A percentile compares a stretch with the other conserved stretches of the same genome.
Evolutionary conservation across 2,113 vertebrate species (phyloP).

Genomic region (Heterocephalus glaber): DNA sequence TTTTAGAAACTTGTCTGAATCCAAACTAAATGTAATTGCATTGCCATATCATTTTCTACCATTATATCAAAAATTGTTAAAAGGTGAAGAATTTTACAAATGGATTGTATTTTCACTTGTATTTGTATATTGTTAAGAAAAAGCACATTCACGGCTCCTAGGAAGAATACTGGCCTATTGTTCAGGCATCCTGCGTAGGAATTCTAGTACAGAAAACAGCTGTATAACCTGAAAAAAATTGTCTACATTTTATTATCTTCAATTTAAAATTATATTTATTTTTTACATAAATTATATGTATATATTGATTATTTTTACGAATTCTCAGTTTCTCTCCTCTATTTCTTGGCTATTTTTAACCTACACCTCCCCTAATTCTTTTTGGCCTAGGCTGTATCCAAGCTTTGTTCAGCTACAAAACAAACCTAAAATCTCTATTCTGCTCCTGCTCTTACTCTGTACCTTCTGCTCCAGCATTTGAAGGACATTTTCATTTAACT

Average conservation of each 20-base stretch:
- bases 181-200: not conserved
- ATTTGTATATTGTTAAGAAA: not conserved
- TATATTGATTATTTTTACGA: not conserved
- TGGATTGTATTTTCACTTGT: not conserved
- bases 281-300: not conserved
- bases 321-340: not conserved
- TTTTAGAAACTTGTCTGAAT: constrained; percentile 29
- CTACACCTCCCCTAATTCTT: not conserved
- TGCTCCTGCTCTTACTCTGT: not conserved
- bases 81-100: constrained; percentile 25
- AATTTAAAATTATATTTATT: not conserved
- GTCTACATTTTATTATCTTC: not conserved
- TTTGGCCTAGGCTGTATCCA: not conserved
- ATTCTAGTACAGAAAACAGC: not conserved
- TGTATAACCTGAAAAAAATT: not conserved
- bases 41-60: not conserved
- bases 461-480: not conserved
- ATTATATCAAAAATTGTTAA: not conserved
- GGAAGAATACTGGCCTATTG: not conserved
- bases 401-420: not conserved
- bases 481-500: not conserved
- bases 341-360: not conserved
- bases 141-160: not conserved
- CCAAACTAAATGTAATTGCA: not conserved
- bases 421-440: not conserved